Base-by-base conservation (phyloP, 2,888 invertebrate genomes). In the Ochlodes sylvanus region DNA sequence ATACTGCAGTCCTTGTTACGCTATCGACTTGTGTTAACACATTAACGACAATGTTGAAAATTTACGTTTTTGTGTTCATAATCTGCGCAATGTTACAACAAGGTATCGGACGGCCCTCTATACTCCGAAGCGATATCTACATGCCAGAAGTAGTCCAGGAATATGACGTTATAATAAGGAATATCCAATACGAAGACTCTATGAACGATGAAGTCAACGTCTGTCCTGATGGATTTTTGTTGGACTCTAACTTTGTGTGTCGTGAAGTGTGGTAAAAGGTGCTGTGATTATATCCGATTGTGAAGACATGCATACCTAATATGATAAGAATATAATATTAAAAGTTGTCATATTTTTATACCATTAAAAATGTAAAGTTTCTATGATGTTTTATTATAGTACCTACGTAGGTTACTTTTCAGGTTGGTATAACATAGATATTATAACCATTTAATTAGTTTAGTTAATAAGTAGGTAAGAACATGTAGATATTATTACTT, bases 181-280 rank as follows among this genome's bases (percentile, higher is more conserved):
- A 76, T 54, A 75, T 80, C 14, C 73, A 77, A 56, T 74, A 73
- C n/a, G 80, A 82, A 32, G 88, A 90, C 54, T 90, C 90, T 0
- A 55, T 67, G 21, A 88, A 89, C 0, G 74, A 73, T 10, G 70
- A 73, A 47, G 58, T 68, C 6, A 61, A 34, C 5, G 72, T 63
- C 0, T 91, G 90, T 57, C 83, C 83, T 0, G 76, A 79, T 1
- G 90, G 90, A 17, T 79, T 72, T 15, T 71, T 79, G 68, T 56
- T 77, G 73, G 91, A 90, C 65, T 50, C 80, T 15, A 70, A 75
- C 0, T 87, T 88, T 14, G 72, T 77, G 32, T 91, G 91, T 66
- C 84, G 91, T 19, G 88, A 90, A 73, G 88, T 91, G 68, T 92
- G 90, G 89, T 87, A 75, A 27, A 21, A 50, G 10, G 2, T 50